Conservation (phyloP, 2,888 invertebrate genomes). For the Xiphydria camelus region DNA sequence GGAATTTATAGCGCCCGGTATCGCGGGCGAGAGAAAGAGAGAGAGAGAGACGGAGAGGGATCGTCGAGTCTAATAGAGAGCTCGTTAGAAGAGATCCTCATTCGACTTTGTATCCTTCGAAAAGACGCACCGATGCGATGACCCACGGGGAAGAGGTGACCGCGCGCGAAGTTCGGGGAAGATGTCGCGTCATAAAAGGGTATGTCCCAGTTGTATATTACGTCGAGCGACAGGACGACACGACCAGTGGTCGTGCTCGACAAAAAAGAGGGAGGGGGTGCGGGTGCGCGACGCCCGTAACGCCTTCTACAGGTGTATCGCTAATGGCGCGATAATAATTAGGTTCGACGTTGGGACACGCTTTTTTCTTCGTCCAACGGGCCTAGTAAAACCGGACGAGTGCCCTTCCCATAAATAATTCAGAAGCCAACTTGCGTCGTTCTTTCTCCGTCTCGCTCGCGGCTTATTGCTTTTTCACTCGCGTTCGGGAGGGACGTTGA, state of each 20-base stretch:
- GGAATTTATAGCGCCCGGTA: constrained; percentile 8
- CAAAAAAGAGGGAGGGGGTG: constrained; percentile 21
- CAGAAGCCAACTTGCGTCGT: constrained; percentile 12
- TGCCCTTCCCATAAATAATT: constrained; percentile 34
- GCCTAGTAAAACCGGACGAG: no score
- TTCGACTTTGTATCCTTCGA: no score
- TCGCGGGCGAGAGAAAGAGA: constrained; percentile 3
- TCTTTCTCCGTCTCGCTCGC: no score
- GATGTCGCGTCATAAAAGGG: constrained; percentile 34
- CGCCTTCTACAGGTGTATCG: constrained; percentile 35
- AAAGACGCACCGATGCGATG: no score
- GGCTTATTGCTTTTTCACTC: no score
- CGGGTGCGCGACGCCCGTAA: background rate
- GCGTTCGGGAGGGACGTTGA: no score
- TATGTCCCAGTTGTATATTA: constrained; percentile 33
- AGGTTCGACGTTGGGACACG: constrained; percentile 30
- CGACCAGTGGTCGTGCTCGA: constrained; percentile 14
- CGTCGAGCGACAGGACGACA: constrained; percentile 7
- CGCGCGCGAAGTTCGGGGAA: no score
- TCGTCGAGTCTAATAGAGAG: no score
- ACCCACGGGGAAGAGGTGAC: no score
- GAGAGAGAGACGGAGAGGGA: constrained; percentile 11
- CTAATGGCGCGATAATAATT: constrained; percentile 42
- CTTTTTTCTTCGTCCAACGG: constrained; percentile 7
- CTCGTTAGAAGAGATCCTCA: no score